Conservation (phyloP, 1,140 invertebrate species). For the Drosophila simulans region DNA sequence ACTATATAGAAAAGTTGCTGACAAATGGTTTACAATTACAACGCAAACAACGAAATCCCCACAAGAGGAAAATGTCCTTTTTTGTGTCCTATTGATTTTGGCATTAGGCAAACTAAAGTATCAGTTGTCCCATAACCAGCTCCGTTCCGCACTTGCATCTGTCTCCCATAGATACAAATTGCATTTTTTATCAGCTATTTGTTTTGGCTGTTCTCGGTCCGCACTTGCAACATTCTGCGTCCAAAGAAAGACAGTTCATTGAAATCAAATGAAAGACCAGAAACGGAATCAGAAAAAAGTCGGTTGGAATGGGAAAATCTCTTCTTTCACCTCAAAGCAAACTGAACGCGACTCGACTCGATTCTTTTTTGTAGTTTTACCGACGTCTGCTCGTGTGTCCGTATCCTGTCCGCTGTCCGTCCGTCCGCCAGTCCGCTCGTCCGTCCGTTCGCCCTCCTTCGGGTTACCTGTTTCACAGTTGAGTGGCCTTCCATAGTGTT, state of each 20-base stretch:
- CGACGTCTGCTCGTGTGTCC: constrained; percentile 55
- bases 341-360: constrained; percentile 40
- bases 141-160: constrained; percentile 15
- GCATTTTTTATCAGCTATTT: constrained; percentile 78
- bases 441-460: constrained; percentile 39
- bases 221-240: constrained; percentile 70
- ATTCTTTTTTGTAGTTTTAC: constrained; percentile 74
- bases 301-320: constrained; percentile 46
- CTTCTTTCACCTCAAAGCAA: constrained; percentile 59
- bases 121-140: constrained; percentile 32
- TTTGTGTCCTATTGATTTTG: constrained; percentile 43
- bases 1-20: constrained; percentile 67
- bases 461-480: constrained; percentile 78
- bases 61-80: constrained; percentile 47
- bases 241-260: constrained; percentile 64
- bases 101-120: constrained; percentile 39
- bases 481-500: constrained; percentile 65
- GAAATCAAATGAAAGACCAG: constrained; percentile 69
- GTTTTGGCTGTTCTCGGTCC: constrained; percentile 57
- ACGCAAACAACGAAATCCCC: constrained; percentile 61
- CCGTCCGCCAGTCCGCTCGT: constrained; percentile 4
- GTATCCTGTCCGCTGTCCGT: constrained; percentile 32
- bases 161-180: constrained; percentile 49
- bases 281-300: constrained; percentile 42
- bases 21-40: constrained; percentile 81